Percentiles rank a stretch among this genome's conserved stretches.
Evolutionary conservation across 2,888 invertebrate genomes (phyloP).

Genomic region (Melanostoma scalare): DNA sequence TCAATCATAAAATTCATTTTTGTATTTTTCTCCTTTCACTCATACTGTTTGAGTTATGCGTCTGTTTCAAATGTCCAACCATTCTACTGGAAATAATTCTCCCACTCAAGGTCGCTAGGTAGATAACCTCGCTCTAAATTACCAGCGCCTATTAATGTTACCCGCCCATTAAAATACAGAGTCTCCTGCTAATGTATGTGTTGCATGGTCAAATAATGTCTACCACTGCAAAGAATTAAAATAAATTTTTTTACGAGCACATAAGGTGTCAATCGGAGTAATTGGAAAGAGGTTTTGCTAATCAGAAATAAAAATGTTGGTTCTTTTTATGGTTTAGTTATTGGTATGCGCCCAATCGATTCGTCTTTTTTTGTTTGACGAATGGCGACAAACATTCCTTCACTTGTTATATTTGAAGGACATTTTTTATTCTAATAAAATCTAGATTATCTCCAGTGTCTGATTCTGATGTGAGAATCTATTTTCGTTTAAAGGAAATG

Average conservation of each 20-base stretch:
- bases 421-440: background rate
- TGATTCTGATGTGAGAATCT: slow-evolving; percentile 38
- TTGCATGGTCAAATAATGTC: slow-evolving; percentile 33
- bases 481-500: slow-evolving; percentile 58
- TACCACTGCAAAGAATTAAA: slow-evolving; percentile 46
- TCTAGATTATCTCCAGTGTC: background rate
- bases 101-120: slow-evolving; percentile 65
- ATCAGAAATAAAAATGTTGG: too few species aligned
- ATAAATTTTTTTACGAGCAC: slow-evolving; percentile 13
- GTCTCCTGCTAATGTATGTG: slow-evolving; percentile 17
- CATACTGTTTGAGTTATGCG: slow-evolving; percentile 10
- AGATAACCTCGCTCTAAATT: slow-evolving; percentile 69
- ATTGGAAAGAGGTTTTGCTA: too few species aligned
- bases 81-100: slow-evolving; percentile 50
- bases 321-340: too few species aligned
- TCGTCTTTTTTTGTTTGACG: background rate
- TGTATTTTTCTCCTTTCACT: background rate
- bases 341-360: background rate
- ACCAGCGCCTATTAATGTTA: slow-evolving; percentile 49
- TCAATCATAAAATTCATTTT: too few species aligned
- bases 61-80: slow-evolving; percentile 5
- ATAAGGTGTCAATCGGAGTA: background rate
- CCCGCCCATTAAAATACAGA: slow-evolving; percentile 25
- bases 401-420: background rate
- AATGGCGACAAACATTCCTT: background rate